A percentile compares a stretch with the other conserved stretches of the same genome.
Evolutionary conservation across 2,888 invertebrate species (phyloP).

Genomic region (Eupithecia inturbata): DNA sequence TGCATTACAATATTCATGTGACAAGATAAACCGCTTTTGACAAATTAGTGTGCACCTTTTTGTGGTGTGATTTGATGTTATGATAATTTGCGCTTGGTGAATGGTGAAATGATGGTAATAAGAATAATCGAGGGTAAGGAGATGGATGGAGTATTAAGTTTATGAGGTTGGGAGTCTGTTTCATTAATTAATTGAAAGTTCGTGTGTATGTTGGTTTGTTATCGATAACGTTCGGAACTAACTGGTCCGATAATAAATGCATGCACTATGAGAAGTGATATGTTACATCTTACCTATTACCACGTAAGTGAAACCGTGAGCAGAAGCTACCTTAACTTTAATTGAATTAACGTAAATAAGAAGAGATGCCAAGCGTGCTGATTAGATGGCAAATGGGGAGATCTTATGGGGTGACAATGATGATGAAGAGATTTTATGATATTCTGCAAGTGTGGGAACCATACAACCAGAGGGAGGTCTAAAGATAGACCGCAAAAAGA

Average conservation of each 20-base stretch:
- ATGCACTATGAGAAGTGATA: background rate
- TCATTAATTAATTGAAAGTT: background rate
- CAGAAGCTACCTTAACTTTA: background rate
- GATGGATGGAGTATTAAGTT: background rate
- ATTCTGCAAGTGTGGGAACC: background rate
- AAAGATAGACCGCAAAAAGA: background rate
- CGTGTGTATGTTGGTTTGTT: background rate
- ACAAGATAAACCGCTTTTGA: slow-evolving; percentile 63
- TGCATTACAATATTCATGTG: slow-evolving; percentile 61
- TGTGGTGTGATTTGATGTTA: slow-evolving; percentile 11
- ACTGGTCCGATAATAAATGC: background rate
- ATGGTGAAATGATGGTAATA: background rate
- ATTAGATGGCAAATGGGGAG: background rate
- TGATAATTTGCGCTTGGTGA: slow-evolving; percentile 9
- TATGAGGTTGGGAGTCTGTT: background rate
- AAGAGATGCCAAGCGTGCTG: background rate
- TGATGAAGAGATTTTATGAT: background rate
- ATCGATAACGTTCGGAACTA: background rate
- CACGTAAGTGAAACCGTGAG: background rate
- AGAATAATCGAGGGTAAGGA: background rate
- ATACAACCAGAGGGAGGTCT: background rate
- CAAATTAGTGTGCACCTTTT: slow-evolving; percentile 54
- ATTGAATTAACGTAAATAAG: background rate
- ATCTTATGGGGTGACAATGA: background rate
- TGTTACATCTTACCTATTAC: background rate